These are phyloP conservation scores for Tenthredo livida DNA, from an alignment of 2,888 invertebrate genomes.

Conservation along the genomic window DNA sequence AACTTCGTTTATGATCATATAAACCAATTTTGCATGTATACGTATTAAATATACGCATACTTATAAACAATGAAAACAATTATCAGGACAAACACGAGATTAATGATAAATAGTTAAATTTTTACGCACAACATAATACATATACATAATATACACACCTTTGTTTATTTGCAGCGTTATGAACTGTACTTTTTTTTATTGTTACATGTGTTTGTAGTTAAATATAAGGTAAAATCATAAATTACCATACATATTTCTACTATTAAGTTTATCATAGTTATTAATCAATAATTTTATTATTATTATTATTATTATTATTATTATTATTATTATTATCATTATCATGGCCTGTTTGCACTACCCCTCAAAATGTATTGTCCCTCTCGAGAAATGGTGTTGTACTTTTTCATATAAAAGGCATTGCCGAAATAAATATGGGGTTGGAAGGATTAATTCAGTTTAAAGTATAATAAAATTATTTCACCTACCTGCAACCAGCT, in stretches of 20 bases:
- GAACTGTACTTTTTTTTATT: conserved; percentile 62
- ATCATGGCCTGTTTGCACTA: conserved; percentile 70
- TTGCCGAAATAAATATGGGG: conserved; percentile 76
- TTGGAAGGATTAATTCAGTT: conserved; percentile 67
- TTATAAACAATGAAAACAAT: background rate
- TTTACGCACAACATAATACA: background rate
- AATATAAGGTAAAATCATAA: conserved; percentile 26
- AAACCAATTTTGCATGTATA: conserved; percentile 42
- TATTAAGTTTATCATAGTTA: conserved; percentile 71
- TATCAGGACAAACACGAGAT: conserved; percentile 43
- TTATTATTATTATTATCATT: conserved; percentile 67
- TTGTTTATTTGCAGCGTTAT: conserved; percentile 53
- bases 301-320: conserved; percentile 64
- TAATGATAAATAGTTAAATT: conserved; percentile 34
- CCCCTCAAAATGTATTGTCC: conserved; percentile 66
- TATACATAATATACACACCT: conserved; percentile 50
- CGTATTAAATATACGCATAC: background rate
- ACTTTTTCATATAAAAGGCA: conserved; percentile 77
- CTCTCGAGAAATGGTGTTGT: conserved; percentile 74
- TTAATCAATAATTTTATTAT: conserved; percentile 73
- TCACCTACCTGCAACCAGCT: background rate
- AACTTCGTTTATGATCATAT: background rate
- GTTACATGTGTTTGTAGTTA: conserved; percentile 59
- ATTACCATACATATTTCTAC: conserved; percentile 68
- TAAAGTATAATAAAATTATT: background rate